Evolutionary conservation across 1,140 invertebrate species (phyloP).

Genomic region (Chymomyza costata): DNA sequence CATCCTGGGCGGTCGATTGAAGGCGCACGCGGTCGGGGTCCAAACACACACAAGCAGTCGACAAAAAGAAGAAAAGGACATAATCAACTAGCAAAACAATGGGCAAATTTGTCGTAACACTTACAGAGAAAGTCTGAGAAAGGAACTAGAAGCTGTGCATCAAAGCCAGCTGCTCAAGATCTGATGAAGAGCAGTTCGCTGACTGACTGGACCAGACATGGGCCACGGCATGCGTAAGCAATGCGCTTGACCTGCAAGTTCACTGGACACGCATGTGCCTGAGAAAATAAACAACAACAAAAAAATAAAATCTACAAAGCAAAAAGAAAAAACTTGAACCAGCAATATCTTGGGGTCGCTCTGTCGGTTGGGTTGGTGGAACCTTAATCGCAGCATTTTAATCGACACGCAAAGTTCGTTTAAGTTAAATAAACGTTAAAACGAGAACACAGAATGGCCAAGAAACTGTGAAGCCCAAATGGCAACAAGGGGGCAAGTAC

Average conservation of each 20-base stretch:
- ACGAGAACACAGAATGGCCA: slow-evolving; percentile 60
- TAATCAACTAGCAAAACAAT: slow-evolving; percentile 59
- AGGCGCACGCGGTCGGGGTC: slow-evolving; percentile 8
- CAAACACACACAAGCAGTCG: slow-evolving; percentile 15
- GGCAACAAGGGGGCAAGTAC: neutral
- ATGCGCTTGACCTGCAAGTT: slow-evolving; percentile 59
- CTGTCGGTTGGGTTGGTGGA: too few relatives aligned
- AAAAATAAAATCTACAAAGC: neutral
- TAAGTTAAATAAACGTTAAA: slow-evolving; percentile 74
- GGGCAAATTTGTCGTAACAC: slow-evolving; percentile 67
- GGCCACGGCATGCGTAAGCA: slow-evolving; percentile 59
- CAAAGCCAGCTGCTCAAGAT: neutral
- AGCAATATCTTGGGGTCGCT: too few relatives aligned
- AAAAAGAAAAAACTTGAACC: slow-evolving; percentile 24
- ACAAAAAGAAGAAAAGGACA: slow-evolving; percentile 47
- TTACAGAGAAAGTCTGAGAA: slow-evolving; percentile 53
- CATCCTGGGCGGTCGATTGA: slow-evolving; percentile 51
- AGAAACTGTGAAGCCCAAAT: neutral
- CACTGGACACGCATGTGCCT: slow-evolving; percentile 64
- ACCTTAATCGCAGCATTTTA: slow-evolving; percentile 71
- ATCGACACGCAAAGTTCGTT: slow-evolving; percentile 73
- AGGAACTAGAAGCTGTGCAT: slow-evolving; percentile 44
- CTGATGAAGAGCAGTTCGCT: neutral
- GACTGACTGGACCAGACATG: slow-evolving; percentile 28
- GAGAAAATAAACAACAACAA: slow-evolving; percentile 8